Evolutionary conservation across 2,888 invertebrate genomes (phyloP).

Genomic region (Fragum fragum): DNA sequence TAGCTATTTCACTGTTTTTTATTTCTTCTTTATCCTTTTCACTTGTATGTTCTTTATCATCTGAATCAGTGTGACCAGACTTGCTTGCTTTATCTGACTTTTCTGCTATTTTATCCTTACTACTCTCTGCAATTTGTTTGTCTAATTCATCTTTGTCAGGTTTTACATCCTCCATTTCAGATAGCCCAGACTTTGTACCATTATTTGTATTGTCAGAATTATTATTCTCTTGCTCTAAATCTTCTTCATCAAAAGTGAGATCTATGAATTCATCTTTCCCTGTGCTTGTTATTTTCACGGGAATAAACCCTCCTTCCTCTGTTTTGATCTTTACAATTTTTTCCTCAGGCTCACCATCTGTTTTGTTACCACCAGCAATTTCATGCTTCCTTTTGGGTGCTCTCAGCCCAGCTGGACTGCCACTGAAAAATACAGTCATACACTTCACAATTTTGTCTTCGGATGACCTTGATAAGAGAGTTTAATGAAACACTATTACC

Average conservation of each 20-base stretch:
- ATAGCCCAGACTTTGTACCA: not conserved
- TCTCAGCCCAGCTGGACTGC: conserved; percentile 18
- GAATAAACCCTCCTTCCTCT: conserved; percentile 72
- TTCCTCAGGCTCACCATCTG: conserved; percentile 35
- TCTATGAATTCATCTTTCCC: conserved; percentile 54
- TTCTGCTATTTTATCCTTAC: not conserved
- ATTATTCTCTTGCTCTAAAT: not conserved
- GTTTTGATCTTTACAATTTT: conserved; percentile 72
- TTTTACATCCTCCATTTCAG: conserved; percentile 34
- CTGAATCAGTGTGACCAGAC: not conserved
- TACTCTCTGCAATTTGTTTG: not conserved
- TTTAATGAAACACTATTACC: too few species aligned
- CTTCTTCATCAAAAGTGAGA: conserved; percentile 57
- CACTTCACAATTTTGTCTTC: too few species aligned
- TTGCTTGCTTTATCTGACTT: not conserved
- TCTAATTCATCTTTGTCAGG: conserved; percentile 25
- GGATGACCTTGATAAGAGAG: too few species aligned
- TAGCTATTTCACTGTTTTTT: not conserved
- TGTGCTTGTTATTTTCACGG: not conserved
- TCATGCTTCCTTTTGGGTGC: conserved; percentile 47
- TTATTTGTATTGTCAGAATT: not conserved
- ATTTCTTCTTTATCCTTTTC: not conserved
- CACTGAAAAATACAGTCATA: conserved; percentile 26
- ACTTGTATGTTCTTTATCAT: not conserved
- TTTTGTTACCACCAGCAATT: not conserved